Evolutionary conservation across 2,888 invertebrate species (phyloP), one percentile per base, ranked within the genome.

Genomic region (Empis stercorea): DNA sequence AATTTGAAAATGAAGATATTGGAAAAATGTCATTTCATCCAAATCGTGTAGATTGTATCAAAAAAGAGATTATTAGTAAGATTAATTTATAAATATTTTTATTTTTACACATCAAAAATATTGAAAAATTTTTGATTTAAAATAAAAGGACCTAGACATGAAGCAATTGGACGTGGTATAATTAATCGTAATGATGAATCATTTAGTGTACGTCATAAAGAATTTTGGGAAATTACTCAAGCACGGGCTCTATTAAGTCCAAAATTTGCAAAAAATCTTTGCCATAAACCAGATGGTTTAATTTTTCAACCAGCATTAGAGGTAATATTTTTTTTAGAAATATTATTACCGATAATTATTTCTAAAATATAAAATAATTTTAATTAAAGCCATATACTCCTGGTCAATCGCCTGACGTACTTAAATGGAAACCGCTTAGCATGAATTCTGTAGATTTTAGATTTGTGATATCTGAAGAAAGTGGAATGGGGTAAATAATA

Each of bases 341-440:
- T 27, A 9, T 27, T 27, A 27, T n/a, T n/a, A n/a, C n/a, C n/a
- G n/a, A n/a, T n/a, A n/a, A n/a, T n/a, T n/a, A n/a, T n/a, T n/a
- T n/a, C n/a, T n/a, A n/a, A n/a, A n/a, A n/a, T n/a, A n/a, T n/a
- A n/a, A n/a, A n/a, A n/a, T n/a, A n/a, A n/a, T 20, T 20, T 20
- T 20, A 7, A 6, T 27, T 27, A 20, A 65, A 89, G 82, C 80
- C 84, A 0, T 99, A 99, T 63, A 73, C 75, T 13, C 72, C 87
- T 9, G 99, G 99, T 0, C 75, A 80, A 7, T 93, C 89, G 59
- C 73, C 76, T 32, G 79, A 82, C 40, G 89, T 96, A 2, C 73
- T 99, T 14, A 99, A 99, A 68, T 99, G 99, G 99, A 99, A 99
- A 64, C 97, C 99, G 0, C 73, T 82, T 4, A 78, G 84, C 49